phyloP scores from a whole-genome alignment of 1,140 invertebrate genomes.

The Metaphire vulgaris region DNA sequence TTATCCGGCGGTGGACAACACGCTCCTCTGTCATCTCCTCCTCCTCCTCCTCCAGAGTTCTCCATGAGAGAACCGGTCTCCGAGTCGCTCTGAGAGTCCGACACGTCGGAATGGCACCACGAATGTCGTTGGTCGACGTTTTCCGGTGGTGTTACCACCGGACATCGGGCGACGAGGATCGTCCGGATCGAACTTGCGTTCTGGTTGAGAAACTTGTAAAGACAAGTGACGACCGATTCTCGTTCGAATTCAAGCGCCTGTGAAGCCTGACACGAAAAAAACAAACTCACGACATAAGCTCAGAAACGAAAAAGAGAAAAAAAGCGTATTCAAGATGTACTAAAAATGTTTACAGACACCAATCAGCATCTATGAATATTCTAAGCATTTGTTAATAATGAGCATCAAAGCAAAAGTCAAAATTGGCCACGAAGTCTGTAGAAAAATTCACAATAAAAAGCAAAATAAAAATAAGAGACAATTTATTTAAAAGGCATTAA shows the following conservation, averaged over 20 bases:
- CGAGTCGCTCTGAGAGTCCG: background rate
- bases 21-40: too few relatives aligned
- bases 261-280: slow-evolving; percentile 38
- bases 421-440: too few relatives aligned
- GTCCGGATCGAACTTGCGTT: slow-evolving; percentile 73
- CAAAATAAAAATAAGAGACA: too few relatives aligned
- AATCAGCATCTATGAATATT: too few relatives aligned
- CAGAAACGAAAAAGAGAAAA: too few relatives aligned
- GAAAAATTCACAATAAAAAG: too few relatives aligned
- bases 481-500: too few relatives aligned
- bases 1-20: background rate
- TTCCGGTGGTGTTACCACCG: slow-evolving; percentile 40
- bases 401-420: too few relatives aligned
- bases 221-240: slow-evolving; percentile 69
- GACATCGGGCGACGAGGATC: slow-evolving; percentile 68
- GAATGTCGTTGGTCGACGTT: background rate
- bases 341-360: too few relatives aligned
- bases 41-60: too few relatives aligned
- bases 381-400: too few relatives aligned
- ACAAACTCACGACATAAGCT: background rate
- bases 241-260: slow-evolving; percentile 65
- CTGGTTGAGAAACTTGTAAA: slow-evolving; percentile 73
- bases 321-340: too few relatives aligned
- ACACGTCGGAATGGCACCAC: background rate
- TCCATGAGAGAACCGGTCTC: background rate